A percentile compares a stretch with the other conserved stretches of the same genome.
Conservation (phyloP, 2,797 vertebrate genomes). For the Anguilla marmorata region DNA sequence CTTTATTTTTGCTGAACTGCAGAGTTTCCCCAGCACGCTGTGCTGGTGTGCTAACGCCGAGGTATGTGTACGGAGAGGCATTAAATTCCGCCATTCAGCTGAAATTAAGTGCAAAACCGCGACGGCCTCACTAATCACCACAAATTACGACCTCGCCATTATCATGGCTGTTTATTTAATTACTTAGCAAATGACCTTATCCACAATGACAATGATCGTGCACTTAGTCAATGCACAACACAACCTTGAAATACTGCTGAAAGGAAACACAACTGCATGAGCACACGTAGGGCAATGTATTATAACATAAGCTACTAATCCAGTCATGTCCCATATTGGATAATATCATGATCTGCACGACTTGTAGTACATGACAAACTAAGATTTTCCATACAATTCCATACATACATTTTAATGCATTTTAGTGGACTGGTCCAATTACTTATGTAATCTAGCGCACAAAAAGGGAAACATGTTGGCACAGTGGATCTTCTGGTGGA, state of each 20-base stretch:
- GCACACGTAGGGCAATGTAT: not conserved
- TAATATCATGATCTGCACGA: not conserved
- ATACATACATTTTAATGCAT: not conserved
- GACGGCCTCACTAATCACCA: not conserved
- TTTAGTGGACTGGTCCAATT: not conserved
- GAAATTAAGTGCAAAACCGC: not conserved
- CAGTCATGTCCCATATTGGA: not conserved
- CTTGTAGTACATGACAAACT: not conserved
- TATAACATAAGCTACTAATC: not conserved
- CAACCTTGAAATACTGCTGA: not conserved
- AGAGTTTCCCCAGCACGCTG: not conserved
- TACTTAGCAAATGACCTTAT: constrained; percentile 6
- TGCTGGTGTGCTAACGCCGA: not conserved
- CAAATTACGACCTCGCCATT: constrained; percentile 11
- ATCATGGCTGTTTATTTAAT: not conserved
- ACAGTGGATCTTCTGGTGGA: not conserved
- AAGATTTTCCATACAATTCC: not conserved
- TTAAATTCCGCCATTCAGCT: not conserved
- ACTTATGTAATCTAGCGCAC: not conserved
- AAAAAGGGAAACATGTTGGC: not conserved
- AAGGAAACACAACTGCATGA: not conserved
- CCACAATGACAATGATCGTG: not conserved
- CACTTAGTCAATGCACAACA: not conserved
- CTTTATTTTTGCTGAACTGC: not conserved
- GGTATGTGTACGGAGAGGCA: not conserved